phyloP scores from a whole-genome alignment of 1,140 invertebrate species.

The Drosophila novamexicana region DNA sequence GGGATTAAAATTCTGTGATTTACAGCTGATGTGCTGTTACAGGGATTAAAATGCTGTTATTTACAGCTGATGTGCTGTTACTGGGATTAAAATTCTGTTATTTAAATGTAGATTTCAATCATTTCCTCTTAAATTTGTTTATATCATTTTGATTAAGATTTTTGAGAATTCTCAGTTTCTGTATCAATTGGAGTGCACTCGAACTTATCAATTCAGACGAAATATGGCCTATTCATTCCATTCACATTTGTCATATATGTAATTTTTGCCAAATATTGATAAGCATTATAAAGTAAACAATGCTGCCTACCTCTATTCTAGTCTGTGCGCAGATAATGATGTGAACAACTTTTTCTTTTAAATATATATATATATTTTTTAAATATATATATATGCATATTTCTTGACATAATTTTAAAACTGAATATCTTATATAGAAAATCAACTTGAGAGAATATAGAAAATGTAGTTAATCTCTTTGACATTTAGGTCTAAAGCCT shows the following conservation, averaged over 20 bases:
- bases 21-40: too few relatives aligned
- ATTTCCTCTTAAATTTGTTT: neutral
- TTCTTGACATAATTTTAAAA: too few relatives aligned
- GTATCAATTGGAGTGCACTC: slow-evolving; percentile 13
- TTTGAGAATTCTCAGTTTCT: neutral
- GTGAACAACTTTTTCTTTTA: too few relatives aligned
- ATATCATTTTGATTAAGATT: neutral
- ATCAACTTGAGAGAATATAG: too few relatives aligned
- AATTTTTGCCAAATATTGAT: slow-evolving; percentile 16
- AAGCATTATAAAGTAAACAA: slow-evolving; percentile 18
- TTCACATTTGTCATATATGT: slow-evolving; percentile 34
- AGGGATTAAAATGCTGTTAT: too few relatives aligned
- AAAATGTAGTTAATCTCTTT: neutral
- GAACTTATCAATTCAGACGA: slow-evolving; percentile 40
- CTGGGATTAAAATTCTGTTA: too few relatives aligned
- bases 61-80: too few relatives aligned
- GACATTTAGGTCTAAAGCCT: neutral
- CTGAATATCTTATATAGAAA: too few relatives aligned
- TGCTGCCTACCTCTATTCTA: neutral
- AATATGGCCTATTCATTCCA: slow-evolving; percentile 18
- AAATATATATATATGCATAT: too few relatives aligned
- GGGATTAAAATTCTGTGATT: too few relatives aligned
- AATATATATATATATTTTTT: too few relatives aligned
- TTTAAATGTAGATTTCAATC: neutral
- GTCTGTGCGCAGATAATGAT: neutral